These are phyloP conservation scores for Priocnemis perturbator DNA, from an alignment of 2,888 invertebrate species.

Conservation along the genomic window DNA sequence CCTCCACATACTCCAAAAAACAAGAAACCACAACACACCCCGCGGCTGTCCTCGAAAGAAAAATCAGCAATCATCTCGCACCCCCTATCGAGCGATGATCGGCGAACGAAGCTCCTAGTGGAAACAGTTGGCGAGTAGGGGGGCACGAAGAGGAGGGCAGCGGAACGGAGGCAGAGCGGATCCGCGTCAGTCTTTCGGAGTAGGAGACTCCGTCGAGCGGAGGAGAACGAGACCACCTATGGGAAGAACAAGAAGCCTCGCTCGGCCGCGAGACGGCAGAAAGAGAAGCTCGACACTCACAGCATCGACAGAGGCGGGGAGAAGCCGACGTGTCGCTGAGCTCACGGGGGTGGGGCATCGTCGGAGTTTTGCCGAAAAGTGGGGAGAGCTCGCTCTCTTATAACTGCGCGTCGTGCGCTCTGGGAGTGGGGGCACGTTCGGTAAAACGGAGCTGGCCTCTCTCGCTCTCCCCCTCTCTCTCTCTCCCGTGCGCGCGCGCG, in stretches of 20 bases:
- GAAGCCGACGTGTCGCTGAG: conserved; percentile 49
- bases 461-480: conserved; percentile 46
- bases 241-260: conserved; percentile 14
- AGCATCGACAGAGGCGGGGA: conserved; percentile 51
- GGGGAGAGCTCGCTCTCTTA: conserved; percentile 37
- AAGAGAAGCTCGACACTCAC: conserved; percentile 7
- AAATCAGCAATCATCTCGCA: no score
- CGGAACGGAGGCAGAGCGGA: neutral
- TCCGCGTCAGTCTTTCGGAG: no score
- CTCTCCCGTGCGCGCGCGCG: conserved; percentile 31
- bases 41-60: no score
- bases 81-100: no score
- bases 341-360: conserved; percentile 53
- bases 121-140: neutral
- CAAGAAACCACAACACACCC: no score
- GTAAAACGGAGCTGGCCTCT: conserved; percentile 27
- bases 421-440: conserved; percentile 30
- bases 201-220: neutral
- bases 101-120: neutral
- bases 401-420: conserved; percentile 21
- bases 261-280: neutral
- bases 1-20: no score
- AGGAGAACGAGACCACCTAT: neutral
- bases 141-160: conserved; percentile 2
- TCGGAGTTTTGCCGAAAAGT: conserved; percentile 18